A percentile compares a stretch with the other conserved stretches of the same genome.
phyloP scores from a whole-genome alignment of 2,797 vertebrate genomes.

The Girardinus metallicus region DNA sequence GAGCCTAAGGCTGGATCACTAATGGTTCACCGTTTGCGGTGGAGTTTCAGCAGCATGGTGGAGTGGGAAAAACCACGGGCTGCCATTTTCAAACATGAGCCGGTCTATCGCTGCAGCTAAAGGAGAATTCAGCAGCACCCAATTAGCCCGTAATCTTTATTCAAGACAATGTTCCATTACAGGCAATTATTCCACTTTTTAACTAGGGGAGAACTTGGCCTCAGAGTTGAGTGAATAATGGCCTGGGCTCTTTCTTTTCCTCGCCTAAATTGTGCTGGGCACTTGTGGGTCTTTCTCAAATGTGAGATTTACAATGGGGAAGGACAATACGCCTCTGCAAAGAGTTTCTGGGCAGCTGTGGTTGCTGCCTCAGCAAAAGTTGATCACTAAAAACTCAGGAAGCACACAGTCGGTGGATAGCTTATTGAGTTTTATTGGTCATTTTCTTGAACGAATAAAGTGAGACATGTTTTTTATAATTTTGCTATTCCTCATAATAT shows the following conservation, averaged over 20 bases:
- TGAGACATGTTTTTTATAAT: background rate
- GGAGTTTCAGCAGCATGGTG: background rate
- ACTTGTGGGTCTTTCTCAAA: background rate
- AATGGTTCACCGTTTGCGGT: background rate
- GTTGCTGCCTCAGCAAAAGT: slow-evolving; percentile 6
- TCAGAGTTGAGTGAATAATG: slow-evolving; percentile 11
- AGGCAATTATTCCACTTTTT: background rate
- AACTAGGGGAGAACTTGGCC: background rate
- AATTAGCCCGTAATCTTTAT: background rate
- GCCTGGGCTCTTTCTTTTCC: background rate
- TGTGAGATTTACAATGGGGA: background rate
- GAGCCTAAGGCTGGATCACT: background rate
- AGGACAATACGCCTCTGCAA: background rate
- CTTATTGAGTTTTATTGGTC: background rate
- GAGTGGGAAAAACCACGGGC: background rate
- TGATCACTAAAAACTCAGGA: background rate
- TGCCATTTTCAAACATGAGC: background rate
- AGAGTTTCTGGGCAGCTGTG: background rate
- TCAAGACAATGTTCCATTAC: background rate
- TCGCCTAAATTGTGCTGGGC: background rate
- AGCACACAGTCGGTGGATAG: background rate
- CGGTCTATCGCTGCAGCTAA: background rate
- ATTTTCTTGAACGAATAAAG: background rate
- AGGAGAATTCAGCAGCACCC: background rate
- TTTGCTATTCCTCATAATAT: background rate